Conservation (phyloP, 2,888 invertebrate species). For the Cantharis rustica region DNA sequence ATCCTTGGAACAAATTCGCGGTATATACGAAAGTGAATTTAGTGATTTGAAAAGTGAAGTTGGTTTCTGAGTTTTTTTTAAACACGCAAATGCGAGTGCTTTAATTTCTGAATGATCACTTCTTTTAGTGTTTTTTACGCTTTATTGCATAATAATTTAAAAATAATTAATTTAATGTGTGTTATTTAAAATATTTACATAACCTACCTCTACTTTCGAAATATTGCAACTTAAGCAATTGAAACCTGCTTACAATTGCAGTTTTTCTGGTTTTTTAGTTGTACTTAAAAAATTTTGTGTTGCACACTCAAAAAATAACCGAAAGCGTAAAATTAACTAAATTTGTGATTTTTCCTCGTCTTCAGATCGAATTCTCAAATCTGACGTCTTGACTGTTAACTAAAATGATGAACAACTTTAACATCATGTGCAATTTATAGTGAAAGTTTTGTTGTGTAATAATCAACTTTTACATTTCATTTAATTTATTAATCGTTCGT, state of each 20-base stretch:
- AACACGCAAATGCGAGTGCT: neutral
- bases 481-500: slow-evolving; percentile 28
- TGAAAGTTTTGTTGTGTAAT: slow-evolving; percentile 34
- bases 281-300: neutral
- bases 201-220: slow-evolving; percentile 27
- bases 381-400: neutral
- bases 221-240: slow-evolving; percentile 1
- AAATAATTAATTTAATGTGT: neutral
- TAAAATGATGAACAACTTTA: slow-evolving; percentile 6
- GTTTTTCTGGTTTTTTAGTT: neutral
- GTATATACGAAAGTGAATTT: slow-evolving; percentile 16
- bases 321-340: neutral
- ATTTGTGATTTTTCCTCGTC: neutral
- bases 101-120: neutral
- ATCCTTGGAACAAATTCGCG: slow-evolving; percentile 4
- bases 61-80: neutral
- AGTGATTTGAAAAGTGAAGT: slow-evolving; percentile 3
- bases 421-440: slow-evolving; percentile 32
- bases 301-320: neutral
- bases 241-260: neutral
- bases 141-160: neutral
- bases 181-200: slow-evolving; percentile 12
- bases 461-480: slow-evolving; percentile 32
- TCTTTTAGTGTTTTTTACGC: neutral
- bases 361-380: neutral